A percentile compares a stretch with the other conserved stretches of the same genome.
These are phyloP conservation scores for Contarinia nasturtii DNA, from an alignment of 1,140 invertebrate species.

Conservation along the genomic window DNA sequence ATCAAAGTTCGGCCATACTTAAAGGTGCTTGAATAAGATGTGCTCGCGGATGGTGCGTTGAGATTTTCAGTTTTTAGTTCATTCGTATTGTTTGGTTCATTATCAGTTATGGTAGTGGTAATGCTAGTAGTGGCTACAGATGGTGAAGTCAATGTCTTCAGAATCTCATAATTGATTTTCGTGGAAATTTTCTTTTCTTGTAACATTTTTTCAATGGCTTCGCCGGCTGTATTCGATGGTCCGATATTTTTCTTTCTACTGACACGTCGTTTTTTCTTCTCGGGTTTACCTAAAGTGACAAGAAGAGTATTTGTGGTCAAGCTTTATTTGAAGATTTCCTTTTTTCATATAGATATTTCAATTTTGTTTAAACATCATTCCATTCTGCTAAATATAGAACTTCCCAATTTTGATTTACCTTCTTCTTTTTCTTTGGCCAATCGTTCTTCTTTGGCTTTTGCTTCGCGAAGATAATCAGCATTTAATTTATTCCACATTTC, in stretches of 20 bases:
- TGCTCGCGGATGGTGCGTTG: background rate
- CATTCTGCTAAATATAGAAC: no score
- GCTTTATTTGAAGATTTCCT: no score
- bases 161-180: constrained; percentile 95
- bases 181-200: constrained; percentile 87
- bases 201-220: constrained; percentile 88
- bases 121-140: background rate
- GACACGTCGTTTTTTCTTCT: constrained; percentile 45
- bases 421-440: constrained; percentile 52
- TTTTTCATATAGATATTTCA: no score
- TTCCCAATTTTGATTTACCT: no score
- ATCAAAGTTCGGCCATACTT: background rate
- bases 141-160: constrained; percentile 45
- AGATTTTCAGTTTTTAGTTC: background rate
- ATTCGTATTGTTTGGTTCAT: background rate
- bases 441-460: constrained; percentile 69
- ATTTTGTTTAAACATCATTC: no score
- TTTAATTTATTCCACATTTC: constrained; percentile 70
- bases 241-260: constrained; percentile 33
- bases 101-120: background rate
- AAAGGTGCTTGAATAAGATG: background rate
- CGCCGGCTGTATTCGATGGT: constrained; percentile 63
- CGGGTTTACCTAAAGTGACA: no score
- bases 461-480: constrained; percentile 59
- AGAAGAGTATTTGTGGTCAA: no score